These are phyloP conservation scores for Trichosurus vulpecula DNA, from an alignment of 2,797 vertebrate genomes.

Conservation along the genomic window DNA sequence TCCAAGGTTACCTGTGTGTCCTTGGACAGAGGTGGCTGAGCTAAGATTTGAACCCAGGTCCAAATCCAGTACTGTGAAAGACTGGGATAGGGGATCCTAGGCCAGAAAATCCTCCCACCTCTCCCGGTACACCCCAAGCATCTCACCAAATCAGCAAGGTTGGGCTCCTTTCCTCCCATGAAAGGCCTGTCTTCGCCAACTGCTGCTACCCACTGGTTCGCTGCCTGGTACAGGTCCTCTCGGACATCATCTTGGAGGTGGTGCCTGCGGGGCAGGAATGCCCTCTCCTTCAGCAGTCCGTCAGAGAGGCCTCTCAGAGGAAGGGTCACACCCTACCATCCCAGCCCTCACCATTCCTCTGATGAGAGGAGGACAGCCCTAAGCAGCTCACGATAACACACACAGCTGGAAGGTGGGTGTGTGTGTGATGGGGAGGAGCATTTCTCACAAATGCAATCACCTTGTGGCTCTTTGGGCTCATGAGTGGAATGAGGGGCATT, in stretches of 20 bases:
- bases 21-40: background rate
- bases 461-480: background rate
- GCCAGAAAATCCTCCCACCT: background rate
- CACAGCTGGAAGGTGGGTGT: background rate
- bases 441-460: background rate
- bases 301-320: background rate
- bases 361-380: background rate
- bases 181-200: constrained; percentile 93
- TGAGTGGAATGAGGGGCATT: background rate
- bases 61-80: background rate
- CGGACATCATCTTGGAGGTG: constrained; percentile 93
- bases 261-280: constrained; percentile 84
- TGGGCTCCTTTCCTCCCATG: constrained; percentile 94
- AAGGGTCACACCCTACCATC: no score
- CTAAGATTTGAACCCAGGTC: background rate
- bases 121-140: background rate
- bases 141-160: constrained; percentile 96
- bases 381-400: background rate
- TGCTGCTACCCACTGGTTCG: constrained; percentile 93
- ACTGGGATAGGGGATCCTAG: background rate
- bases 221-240: constrained; percentile 94
- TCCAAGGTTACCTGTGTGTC: background rate
- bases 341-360: background rate
- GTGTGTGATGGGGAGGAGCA: background rate
- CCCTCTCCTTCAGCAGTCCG: background rate